A percentile compares a stretch with the other conserved stretches of the same genome.
Conservation (phyloP, 2,888 invertebrate genomes). For the Parasteatoda lunata region DNA sequence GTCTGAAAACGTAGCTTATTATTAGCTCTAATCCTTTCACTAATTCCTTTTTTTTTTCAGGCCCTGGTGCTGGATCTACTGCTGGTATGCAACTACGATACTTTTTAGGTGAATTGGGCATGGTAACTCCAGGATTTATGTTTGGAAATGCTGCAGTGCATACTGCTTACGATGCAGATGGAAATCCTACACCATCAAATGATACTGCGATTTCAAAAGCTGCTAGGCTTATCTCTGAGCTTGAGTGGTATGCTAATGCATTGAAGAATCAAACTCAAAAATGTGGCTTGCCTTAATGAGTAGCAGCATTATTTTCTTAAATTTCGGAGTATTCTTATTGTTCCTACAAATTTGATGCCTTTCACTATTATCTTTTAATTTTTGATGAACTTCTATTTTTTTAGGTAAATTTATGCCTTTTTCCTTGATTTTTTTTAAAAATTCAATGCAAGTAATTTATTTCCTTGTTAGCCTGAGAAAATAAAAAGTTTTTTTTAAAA, state of each 20-base stretch:
- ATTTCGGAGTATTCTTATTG: too few relatives aligned
- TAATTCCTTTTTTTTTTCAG: constrained; percentile 69
- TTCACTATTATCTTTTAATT: too few relatives aligned
- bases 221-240: constrained; percentile 73
- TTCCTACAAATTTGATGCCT: too few relatives aligned
- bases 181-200: constrained; percentile 72
- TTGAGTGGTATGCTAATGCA: constrained; percentile 75
- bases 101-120: constrained; percentile 74
- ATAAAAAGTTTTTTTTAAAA: too few relatives aligned
- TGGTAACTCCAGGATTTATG: constrained; percentile 73
- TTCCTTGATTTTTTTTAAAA: too few relatives aligned
- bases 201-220: constrained; percentile 72
- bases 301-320: too few relatives aligned
- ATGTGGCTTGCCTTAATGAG: constrained; percentile 46
- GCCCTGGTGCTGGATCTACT: constrained; percentile 74
- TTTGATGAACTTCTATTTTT: too few relatives aligned
- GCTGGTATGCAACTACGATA: constrained; percentile 74
- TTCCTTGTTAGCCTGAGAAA: too few relatives aligned
- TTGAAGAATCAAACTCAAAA: constrained; percentile 71
- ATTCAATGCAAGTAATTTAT: too few relatives aligned
- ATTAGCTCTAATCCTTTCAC: neutral
- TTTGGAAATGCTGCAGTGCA: constrained; percentile 74
- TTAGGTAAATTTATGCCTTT: too few relatives aligned
- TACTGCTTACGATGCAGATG: constrained; percentile 73
- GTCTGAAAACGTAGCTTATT: too few relatives aligned